Evolutionary conservation across 2,797 vertebrate genomes (phyloP).

Genomic region (Cynopterus sphinx): DNA sequence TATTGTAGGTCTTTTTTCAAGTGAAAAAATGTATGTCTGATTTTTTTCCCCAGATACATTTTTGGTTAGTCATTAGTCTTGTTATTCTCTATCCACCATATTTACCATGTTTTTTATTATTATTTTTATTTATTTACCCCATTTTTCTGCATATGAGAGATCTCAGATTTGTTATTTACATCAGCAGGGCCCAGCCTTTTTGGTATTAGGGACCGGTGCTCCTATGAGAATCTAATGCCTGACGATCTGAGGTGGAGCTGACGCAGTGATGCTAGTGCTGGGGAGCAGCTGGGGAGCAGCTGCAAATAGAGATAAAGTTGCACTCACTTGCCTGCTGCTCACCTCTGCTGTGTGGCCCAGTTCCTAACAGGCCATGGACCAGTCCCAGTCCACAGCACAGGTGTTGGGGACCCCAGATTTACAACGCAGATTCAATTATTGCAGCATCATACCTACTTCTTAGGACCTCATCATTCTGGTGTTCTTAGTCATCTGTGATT

Average conservation of each 20-base stretch:
- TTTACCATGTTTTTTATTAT: background rate
- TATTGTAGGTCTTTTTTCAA: background rate
- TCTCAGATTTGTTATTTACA: background rate
- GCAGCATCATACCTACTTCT: accelerated
- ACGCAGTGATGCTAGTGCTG: no score
- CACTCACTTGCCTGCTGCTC: no score
- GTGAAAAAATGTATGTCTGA: background rate
- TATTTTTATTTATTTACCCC: background rate
- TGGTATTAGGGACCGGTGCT: no score
- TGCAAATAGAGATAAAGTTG: no score
- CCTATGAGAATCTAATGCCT: no score
- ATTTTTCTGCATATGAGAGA: background rate
- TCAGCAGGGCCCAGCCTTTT: no score
- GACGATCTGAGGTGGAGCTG: no score
- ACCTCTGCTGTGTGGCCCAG: no score
- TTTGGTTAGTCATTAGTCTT: background rate
- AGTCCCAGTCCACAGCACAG: no score
- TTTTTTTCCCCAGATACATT: background rate
- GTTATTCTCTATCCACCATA: background rate
- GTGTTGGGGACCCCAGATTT: background rate
- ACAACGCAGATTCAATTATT: background rate
- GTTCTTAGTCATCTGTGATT: background rate
- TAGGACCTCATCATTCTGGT: background rate
- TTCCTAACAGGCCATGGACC: no score
- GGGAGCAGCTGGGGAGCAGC: no score